Conservation (phyloP, 2,888 invertebrate genomes). For the Geophilus truncorum region DNA sequence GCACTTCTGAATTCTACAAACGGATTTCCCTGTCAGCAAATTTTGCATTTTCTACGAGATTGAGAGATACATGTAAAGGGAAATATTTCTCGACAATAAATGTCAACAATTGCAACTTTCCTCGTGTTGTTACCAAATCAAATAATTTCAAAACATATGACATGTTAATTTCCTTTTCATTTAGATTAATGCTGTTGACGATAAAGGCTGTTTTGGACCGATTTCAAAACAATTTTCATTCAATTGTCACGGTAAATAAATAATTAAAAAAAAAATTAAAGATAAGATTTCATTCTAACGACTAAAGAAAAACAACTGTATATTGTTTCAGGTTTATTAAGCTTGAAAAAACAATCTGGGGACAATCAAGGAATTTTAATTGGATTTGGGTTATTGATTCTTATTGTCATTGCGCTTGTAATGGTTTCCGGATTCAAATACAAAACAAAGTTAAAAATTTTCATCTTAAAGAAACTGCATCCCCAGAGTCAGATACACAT, state of each 20-base stretch:
- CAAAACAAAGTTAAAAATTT: background rate
- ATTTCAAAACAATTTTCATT: background rate
- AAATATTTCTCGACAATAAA: too few species aligned
- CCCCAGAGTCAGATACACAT: background rate
- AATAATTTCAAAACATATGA: too few species aligned
- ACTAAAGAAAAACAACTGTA: too few species aligned
- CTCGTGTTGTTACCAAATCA: too few species aligned
- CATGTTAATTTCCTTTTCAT: background rate
- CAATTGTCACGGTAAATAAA: background rate
- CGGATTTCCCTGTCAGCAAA: too few species aligned
- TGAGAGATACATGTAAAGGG: too few species aligned
- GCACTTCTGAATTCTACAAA: too few species aligned
- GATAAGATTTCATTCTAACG: background rate
- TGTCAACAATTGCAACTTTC: too few species aligned
- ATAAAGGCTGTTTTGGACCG: background rate
- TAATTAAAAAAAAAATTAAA: background rate
- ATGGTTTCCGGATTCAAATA: background rate
- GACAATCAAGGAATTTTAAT: background rate
- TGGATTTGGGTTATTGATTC: background rate
- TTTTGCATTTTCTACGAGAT: too few species aligned
- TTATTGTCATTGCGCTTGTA: background rate
- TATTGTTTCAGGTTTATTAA: background rate
- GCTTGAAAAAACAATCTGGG: background rate
- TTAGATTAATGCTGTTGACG: background rate
- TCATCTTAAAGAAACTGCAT: background rate